These are phyloP conservation scores for Calonectris borealis DNA, from an alignment of 2,113 vertebrate genomes.

Conservation along the genomic window DNA sequence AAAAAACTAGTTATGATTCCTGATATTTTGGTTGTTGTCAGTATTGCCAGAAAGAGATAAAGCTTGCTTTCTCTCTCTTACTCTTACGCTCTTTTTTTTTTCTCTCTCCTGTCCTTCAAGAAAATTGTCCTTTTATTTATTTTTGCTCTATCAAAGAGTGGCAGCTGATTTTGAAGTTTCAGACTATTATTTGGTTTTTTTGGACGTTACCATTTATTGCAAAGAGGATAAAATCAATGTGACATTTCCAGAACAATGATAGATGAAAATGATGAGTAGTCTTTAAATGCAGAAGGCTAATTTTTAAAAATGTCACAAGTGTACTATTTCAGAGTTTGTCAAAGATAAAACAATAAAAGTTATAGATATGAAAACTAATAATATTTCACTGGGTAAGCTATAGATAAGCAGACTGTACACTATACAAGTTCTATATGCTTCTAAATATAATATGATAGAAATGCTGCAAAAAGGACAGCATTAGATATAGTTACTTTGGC, in stretches of 20 bases:
- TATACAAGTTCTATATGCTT: slow-evolving; percentile 35
- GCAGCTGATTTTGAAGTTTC: slow-evolving; percentile 75
- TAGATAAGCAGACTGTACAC: slow-evolving; percentile 46
- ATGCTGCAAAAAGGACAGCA: not conserved
- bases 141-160: slow-evolving; percentile 68
- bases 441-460: slow-evolving; percentile 5
- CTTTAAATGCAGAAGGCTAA: slow-evolving; percentile 74
- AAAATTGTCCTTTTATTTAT: slow-evolving; percentile 78
- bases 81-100: not conserved
- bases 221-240: slow-evolving; percentile 82
- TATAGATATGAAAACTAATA: slow-evolving; percentile 72
- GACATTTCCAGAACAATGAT: slow-evolving; percentile 80
- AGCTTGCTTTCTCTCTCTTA: not conserved
- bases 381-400: slow-evolving; percentile 62
- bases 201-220: slow-evolving; percentile 77
- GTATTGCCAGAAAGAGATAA: slow-evolving; percentile 40
- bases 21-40: slow-evolving; percentile 27
- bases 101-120: slow-evolving; percentile 51
- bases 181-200: slow-evolving; percentile 72
- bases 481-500: not conserved
- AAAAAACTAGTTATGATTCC: slow-evolving; percentile 28
- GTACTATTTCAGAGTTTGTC: slow-evolving; percentile 75
- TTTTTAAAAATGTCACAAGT: slow-evolving; percentile 78
- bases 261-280: slow-evolving; percentile 74
- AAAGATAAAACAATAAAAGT: slow-evolving; percentile 77